A percentile compares a stretch with the other conserved stretches of the same genome.
Evolutionary conservation across 2,888 invertebrate species (phyloP).

Genomic region (Andricus curvator): DNA sequence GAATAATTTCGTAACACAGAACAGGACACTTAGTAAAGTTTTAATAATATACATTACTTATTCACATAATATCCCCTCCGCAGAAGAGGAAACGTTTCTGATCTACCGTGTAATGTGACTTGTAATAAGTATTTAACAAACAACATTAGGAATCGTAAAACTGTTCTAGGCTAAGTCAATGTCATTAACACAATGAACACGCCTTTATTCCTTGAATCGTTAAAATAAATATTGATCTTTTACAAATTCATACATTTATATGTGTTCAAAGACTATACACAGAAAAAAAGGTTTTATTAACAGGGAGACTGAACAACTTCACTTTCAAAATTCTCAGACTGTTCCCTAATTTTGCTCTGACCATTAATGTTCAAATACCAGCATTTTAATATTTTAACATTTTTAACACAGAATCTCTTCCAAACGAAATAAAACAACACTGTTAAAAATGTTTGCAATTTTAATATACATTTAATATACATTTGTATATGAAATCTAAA

Average conservation of each 20-base stretch:
- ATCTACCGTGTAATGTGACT: background rate
- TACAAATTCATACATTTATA: background rate
- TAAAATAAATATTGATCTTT: background rate
- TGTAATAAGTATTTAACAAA: background rate
- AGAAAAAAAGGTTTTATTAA: background rate
- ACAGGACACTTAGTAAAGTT: background rate
- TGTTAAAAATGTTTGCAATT: too few species aligned
- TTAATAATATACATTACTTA: background rate
- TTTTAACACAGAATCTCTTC: too few species aligned
- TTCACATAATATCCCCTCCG: background rate
- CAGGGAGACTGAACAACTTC: too few species aligned
- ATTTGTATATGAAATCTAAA: too few species aligned
- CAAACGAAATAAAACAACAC: too few species aligned
- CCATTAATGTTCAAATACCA: too few species aligned
- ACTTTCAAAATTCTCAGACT: too few species aligned
- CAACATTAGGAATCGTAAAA: slow-evolving; percentile 16
- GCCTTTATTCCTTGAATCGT: slow-evolving; percentile 16
- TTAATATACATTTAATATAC: too few species aligned
- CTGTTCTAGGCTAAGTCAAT: slow-evolving; percentile 11
- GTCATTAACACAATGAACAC: background rate
- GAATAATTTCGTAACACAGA: background rate
- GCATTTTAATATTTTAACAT: too few species aligned
- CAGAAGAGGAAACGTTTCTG: background rate
- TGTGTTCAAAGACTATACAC: background rate
- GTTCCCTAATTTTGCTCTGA: too few species aligned